Base-by-base conservation (phyloP, 2,113 vertebrate species). In the Pardalotus punctatus region DNA sequence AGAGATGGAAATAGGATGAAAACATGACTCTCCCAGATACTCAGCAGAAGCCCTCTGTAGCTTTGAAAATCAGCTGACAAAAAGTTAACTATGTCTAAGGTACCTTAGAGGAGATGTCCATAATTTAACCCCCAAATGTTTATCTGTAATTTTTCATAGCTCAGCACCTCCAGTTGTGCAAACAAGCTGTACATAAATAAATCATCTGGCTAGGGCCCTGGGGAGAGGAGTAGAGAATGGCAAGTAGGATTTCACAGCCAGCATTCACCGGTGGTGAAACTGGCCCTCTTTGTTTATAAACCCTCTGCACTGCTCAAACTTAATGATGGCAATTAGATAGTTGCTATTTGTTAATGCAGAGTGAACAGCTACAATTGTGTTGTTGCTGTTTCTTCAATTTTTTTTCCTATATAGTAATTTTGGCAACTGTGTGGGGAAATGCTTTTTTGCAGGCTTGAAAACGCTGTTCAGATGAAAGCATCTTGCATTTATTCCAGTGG, bases 131-230 rank as follows among this genome's bases (percentile, higher is more conserved):
- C 31, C 10, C 28, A 85, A 90, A 85, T 48, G 18, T 65, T 87
- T 92, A 15, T 66, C 45, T n/a, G 42, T 43, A 67, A 73, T 85
- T 94, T 94, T 94, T 93, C 45, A 78, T 36, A 78, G 33, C 25
- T 86, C 53, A 83, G 40, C 40, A 92, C 36, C 24, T 93, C 74
- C 72, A 92, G 43, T 80, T 69, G 54, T 90, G 50, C 67, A 93
- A 88, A 73, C 27, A 83, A 74, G 50, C 38, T 93, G 47, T 81
- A 51, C 40, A 58, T 73, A 86, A 81, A 83, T 73, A 94, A 81
- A 94, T 90, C 38, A 80, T 74, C 25, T 65, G 35, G 8, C 24
- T 70, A 29, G 27, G 50, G 8, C 22, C 17, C n/a, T 70, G 48
- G 40, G 42, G 62, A 86, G 47, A 62, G 33, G 47, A 73, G 14